These are phyloP conservation scores for Falcaria lacertinaria DNA, from an alignment of 2,888 invertebrate genomes.

Conservation along the genomic window DNA sequence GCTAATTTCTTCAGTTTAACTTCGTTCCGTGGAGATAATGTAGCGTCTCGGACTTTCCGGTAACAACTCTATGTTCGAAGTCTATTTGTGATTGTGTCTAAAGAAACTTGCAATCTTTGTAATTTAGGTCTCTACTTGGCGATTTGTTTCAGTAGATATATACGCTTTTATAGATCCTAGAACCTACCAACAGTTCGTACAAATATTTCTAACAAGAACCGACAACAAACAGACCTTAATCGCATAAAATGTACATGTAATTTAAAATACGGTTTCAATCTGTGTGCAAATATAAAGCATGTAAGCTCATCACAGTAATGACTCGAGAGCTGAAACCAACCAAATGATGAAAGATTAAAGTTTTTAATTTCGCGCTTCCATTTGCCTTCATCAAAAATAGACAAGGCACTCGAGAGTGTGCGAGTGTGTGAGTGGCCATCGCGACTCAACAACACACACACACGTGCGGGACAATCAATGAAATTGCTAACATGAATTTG, in stretches of 20 bases:
- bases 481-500: not conserved
- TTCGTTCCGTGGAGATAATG: not conserved
- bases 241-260: no score
- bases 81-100: not conserved
- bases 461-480: not conserved
- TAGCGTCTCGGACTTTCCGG: not conserved
- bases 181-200: no score
- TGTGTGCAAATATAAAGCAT: no score
- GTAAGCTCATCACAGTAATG: not conserved
- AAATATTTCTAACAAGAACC: no score
- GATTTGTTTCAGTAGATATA: not conserved
- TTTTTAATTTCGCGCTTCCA: not conserved
- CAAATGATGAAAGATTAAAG: not conserved
- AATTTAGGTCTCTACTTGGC: not conserved
- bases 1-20: not conserved
- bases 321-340: not conserved
- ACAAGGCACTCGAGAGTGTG: not conserved
- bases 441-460: not conserved
- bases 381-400: not conserved
- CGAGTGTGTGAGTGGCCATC: not conserved
- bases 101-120: not conserved
- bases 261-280: not conserved
- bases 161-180: not conserved
- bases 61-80: not conserved
- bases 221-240: no score